Conservation (phyloP, 2,888 invertebrate genomes). For the Rotaria macrura region DNA sequence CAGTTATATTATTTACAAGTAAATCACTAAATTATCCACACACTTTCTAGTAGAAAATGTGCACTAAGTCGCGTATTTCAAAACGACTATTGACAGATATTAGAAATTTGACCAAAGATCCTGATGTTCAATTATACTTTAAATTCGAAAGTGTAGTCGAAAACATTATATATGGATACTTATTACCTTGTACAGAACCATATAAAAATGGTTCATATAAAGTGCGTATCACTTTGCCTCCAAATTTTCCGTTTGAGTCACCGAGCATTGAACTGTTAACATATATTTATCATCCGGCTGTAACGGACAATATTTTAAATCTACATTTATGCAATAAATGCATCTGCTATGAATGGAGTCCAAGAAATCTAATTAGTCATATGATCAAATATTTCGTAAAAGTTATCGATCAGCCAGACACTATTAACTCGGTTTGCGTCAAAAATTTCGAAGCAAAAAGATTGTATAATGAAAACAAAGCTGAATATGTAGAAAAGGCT, state of each 20-base stretch:
- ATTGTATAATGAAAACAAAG: too few species aligned
- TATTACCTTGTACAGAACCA: not conserved
- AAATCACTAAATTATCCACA: too few species aligned
- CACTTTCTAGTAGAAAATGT: accelerated
- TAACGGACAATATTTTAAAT: not conserved
- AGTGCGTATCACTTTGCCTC: not conserved
- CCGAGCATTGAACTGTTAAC: not conserved
- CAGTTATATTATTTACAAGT: too few species aligned
- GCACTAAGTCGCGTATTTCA: not conserved
- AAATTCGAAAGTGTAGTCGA: not conserved
- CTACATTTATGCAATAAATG: too few species aligned
- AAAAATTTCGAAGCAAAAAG: too few species aligned
- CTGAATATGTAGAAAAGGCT: too few species aligned
- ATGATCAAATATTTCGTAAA: too few species aligned
- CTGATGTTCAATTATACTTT: not conserved
- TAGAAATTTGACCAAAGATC: not conserved
- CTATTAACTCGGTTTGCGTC: too few species aligned
- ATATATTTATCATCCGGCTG: not conserved
- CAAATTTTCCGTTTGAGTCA: not conserved
- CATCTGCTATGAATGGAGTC: too few species aligned
- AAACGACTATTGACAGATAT: not conserved
- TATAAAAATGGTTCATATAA: too few species aligned
- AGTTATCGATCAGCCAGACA: too few species aligned
- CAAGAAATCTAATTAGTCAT: too few species aligned
- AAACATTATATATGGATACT: not conserved